Evolutionary conservation across 2,888 invertebrate species (phyloP), one percentile per base, ranked within the genome.

Genomic region (Drosophila maculinotata): DNA sequence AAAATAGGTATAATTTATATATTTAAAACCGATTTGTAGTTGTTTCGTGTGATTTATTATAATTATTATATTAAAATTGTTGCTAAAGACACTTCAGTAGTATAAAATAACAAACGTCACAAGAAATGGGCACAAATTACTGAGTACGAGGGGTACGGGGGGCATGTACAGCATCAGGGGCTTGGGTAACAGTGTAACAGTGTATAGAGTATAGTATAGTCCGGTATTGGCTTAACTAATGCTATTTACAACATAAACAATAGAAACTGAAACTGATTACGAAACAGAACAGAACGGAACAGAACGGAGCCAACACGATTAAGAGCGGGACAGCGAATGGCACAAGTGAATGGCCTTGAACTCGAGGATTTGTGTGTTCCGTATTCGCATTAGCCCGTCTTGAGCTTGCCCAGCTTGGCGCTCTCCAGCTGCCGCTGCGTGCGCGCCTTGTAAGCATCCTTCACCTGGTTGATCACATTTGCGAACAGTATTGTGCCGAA

Each of bases 401-500:
- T 72, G 1, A 64, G 58, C 36, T 72, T 57, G 12, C 26, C n/a
- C 1, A 64, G 58, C 36, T 72, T 57, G 12, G 30, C n/a, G 25
- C 33, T 35, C 5, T 33, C 41, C 39, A 69, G 7, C 17, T 49
- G 69, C 0, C 38, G 54, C 20, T 56, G 39, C 1, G 25, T 31
- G 1, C 79, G 69, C 12, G 63, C 58, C 59, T 41, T 14, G 33
- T 72, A 79, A 1, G 83, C 87, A 15, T 82, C 73, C 47, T 36
- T 53, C 51, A 83, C 44, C 65, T 83, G 84, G 86, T 94, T 93
- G 38, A 94, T 74, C 26, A 96, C 89, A 90, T 98, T 97, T 0
- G 97, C 96, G 89, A 99, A 99, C 82, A 99, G 94, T 59, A 98
- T 92, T 0, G 99, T 99, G 3, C 99, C 99, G 1, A 95, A 91